A percentile compares a stretch with the other conserved stretches of the same genome.
Conservation (phyloP, 1,140 invertebrate species). For the Antheraea pernyi region DNA sequence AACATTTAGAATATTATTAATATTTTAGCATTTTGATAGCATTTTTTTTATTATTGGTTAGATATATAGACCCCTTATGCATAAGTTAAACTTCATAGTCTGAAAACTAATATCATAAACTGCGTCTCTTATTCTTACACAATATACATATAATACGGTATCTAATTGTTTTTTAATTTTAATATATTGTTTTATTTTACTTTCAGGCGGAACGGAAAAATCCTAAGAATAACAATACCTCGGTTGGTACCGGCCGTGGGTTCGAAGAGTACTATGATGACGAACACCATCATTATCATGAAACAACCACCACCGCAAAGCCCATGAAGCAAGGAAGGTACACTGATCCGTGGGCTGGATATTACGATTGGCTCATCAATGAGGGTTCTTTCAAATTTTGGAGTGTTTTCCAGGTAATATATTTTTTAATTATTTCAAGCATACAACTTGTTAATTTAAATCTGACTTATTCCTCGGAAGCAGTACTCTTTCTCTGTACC, state of each 20-base stretch:
- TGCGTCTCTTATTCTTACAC: too few species aligned
- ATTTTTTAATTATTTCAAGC: background rate
- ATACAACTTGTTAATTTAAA: background rate
- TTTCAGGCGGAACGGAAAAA: constrained; percentile 45
- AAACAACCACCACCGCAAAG: constrained; percentile 59
- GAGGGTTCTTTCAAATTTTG: constrained; percentile 93
- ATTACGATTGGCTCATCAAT: constrained; percentile 91
- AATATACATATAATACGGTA: too few species aligned
- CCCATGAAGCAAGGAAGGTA: constrained; percentile 71
- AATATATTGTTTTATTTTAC: background rate
- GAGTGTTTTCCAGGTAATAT: constrained; percentile 87
- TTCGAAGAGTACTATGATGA: constrained; percentile 71
- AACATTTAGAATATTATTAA: too few species aligned
- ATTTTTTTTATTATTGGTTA: too few species aligned
- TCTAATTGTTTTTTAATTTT: too few species aligned
- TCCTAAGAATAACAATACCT: constrained; percentile 30
- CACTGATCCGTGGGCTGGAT: constrained; percentile 85
- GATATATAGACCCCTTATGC: too few species aligned
- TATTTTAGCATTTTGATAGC: too few species aligned
- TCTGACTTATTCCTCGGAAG: too few species aligned
- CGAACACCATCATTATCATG: constrained; percentile 45
- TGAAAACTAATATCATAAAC: too few species aligned
- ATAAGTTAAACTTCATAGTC: too few species aligned
- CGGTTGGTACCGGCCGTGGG: constrained; percentile 45
- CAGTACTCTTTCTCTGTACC: too few species aligned